These are phyloP conservation scores for Platerodrilus igneus DNA, from an alignment of 2,888 invertebrate genomes.

Conservation along the genomic window DNA sequence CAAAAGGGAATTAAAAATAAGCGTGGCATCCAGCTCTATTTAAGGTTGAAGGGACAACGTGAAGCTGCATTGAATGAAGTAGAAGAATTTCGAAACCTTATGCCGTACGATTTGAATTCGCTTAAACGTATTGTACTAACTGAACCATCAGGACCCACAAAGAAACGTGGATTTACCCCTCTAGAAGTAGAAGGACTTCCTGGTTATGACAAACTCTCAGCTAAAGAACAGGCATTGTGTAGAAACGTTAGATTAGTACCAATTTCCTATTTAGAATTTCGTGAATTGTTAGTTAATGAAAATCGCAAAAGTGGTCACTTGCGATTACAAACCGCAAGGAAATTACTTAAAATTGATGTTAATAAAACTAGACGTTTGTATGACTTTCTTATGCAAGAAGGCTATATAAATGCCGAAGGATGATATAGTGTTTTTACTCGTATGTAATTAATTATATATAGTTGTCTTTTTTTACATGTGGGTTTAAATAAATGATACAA, in stretches of 20 bases:
- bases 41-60: slow-evolving; percentile 59
- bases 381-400: slow-evolving; percentile 69
- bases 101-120: slow-evolving; percentile 42
- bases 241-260: slow-evolving; percentile 72
- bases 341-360: slow-evolving; percentile 86
- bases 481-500: too few species aligned
- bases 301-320: slow-evolving; percentile 71
- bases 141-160: slow-evolving; percentile 26
- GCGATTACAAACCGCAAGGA: slow-evolving; percentile 75
- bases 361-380: slow-evolving; percentile 87
- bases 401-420: slow-evolving; percentile 66
- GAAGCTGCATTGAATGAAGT: slow-evolving; percentile 54
- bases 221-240: slow-evolving; percentile 71
- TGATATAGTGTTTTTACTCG: too few species aligned
- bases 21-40: slow-evolving; percentile 59
- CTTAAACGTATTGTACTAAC: slow-evolving; percentile 16
- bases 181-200: slow-evolving; percentile 70
- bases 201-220: slow-evolving; percentile 67
- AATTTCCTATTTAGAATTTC: slow-evolving; percentile 72
- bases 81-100: slow-evolving; percentile 41
- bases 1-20: slow-evolving; percentile 66
- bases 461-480: too few species aligned
- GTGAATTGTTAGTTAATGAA: slow-evolving; percentile 67
- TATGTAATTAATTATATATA: too few species aligned
- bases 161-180: slow-evolving; percentile 51